Base-by-base conservation (phyloP, 2,113 vertebrate species). In the Melanostigma gelatinosum region DNA sequence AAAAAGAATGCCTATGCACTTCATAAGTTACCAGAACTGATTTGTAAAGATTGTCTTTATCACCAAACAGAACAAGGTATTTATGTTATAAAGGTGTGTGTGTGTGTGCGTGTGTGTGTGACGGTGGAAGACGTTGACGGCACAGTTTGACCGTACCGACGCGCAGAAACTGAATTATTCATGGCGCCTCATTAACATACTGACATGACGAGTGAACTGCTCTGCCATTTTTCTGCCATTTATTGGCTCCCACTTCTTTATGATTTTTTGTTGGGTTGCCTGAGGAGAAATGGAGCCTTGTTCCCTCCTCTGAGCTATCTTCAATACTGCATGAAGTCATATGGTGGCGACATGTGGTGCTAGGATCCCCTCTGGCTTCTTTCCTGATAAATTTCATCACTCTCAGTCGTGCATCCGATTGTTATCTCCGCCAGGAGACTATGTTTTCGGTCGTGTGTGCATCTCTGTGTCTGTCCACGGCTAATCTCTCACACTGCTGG, bases 311-410 rank as follows among this genome's bases (percentile, higher is more conserved):
- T 52, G 70, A 83, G 90, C 83, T 29, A 75, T 85, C 60, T 24
- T 93, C 76, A 93, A 93, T 93, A 87, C 46, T 93, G 93, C 16
- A 93, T 93, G 85, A 85, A 90, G 72, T 91, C 93, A 93, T 93
- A 93, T 93, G 92, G 73, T 70, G 81, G 85, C 15, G 78, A 85
- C 86, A 91, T 90, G 82, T 91, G 91, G 85, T 32, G 29, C 27
- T 4, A 6, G 24, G 22, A 60, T 55, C 67, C 84, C 79, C 3
- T 22, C 73, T 61, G 86, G 87, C 77, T 5, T 11, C 38, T 70
- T 74, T 79, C 29, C 73, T 82, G 63, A 40, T 58, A 32, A 38
- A 61, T 70, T 61, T 82, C 54, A 78, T 85, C 62, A 54, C 71
- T 68, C 13, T 8, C 69, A 82, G 50, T 72, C 72, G 44, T 68